Percentiles rank a stretch among this genome's conserved stretches.
phyloP scores from a whole-genome alignment of 1,140 invertebrate genomes.

The Cheumatopsyche charites region DNA sequence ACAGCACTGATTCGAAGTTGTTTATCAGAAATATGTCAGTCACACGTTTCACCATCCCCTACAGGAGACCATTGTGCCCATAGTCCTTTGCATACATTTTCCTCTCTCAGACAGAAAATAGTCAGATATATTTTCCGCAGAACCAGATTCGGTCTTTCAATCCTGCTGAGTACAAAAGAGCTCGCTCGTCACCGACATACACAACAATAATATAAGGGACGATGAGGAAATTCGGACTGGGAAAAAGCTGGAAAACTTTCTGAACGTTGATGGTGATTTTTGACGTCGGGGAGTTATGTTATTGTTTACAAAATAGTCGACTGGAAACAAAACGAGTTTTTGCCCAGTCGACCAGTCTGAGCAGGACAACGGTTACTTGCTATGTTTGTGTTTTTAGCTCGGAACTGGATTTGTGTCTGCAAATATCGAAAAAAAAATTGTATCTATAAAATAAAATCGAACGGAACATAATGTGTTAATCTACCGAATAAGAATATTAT shows the following conservation, averaged over 20 bases:
- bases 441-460: not conserved
- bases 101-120: conserved; percentile 9
- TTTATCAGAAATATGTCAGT: conserved; percentile 22
- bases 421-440: not conserved
- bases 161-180: too few relatives aligned
- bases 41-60: conserved; percentile 5
- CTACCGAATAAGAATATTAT: not conserved
- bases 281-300: conserved; percentile 11
- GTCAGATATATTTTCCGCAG: conserved; percentile 10
- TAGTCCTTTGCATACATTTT: conserved; percentile 17
- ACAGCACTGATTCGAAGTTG: conserved; percentile 1
- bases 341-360: not conserved
- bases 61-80: not conserved
- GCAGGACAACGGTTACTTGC: conserved; percentile 13
- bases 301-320: conserved; percentile 27
- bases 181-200: too few relatives aligned
- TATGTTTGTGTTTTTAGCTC: not conserved
- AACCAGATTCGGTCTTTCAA: too few relatives aligned
- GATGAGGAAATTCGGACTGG: not conserved
- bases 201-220: not conserved
- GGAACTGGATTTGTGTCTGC: not conserved
- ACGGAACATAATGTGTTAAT: not conserved
- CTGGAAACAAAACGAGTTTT: conserved; percentile 27
- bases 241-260: conserved; percentile 20
- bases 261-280: not conserved